Percentiles rank a stretch among this genome's conserved stretches.
Evolutionary conservation across 1,140 invertebrate genomes (phyloP).

Genomic region (Campoletis sonorensis): DNA sequence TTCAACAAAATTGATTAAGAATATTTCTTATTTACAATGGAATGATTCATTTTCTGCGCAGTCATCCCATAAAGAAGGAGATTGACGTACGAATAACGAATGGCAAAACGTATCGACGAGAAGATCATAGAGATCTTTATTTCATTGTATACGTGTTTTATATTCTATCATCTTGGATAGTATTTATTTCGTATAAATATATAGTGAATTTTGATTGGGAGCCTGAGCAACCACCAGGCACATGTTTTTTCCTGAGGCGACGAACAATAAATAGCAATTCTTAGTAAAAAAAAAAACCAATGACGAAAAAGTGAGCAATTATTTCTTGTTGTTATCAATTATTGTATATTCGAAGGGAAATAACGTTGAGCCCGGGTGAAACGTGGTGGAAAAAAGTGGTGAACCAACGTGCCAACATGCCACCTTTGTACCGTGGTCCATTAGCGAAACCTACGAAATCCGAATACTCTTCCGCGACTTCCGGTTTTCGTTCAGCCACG

Average conservation of each 20-base stretch:
- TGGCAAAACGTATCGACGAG: not conserved
- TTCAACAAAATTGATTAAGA: not conserved
- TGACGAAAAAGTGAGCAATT: not conserved
- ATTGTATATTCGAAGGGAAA: slow-evolving; percentile 48
- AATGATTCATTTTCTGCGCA: slow-evolving; percentile 26
- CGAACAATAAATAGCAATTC: slow-evolving; percentile 27
- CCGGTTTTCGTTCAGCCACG: slow-evolving; percentile 47
- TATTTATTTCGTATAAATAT: slow-evolving; percentile 54
- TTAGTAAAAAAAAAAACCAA: not conserved
- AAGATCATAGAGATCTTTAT: slow-evolving; percentile 55
- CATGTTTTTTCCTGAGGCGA: slow-evolving; percentile 34
- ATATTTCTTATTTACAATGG: not conserved
- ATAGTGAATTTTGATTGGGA: slow-evolving; percentile 49
- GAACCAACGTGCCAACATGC: slow-evolving; percentile 45
- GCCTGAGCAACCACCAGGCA: slow-evolving; percentile 3
- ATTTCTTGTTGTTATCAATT: not conserved
- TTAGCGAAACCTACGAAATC: slow-evolving; percentile 50
- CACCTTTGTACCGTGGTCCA: slow-evolving; percentile 37
- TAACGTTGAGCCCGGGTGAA: slow-evolving; percentile 22
- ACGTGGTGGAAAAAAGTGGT: slow-evolving; percentile 53
- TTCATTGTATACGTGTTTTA: slow-evolving; percentile 54
- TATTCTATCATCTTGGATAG: slow-evolving; percentile 52
- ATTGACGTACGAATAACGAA: not conserved
- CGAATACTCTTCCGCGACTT: slow-evolving; percentile 50
- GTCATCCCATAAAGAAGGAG: not conserved